Evolutionary conservation across 2,888 invertebrate species (phyloP).

Genomic region (Craniophora ligustri): DNA sequence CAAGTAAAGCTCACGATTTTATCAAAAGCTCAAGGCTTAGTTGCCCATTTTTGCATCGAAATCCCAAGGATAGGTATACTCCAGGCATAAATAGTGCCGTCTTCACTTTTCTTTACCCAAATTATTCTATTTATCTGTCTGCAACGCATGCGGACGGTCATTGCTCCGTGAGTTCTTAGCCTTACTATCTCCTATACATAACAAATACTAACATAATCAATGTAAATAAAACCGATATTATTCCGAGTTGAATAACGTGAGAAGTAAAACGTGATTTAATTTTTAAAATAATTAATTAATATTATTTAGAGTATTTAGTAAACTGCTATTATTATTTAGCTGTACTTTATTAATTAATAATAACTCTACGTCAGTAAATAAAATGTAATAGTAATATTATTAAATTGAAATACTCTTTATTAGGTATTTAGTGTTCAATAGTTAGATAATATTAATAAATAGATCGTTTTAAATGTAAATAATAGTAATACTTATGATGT

Average conservation of each 20-base stretch:
- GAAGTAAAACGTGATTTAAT: conserved; percentile 12
- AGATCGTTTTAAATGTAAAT: conserved; percentile 51
- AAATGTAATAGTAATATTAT: conserved; percentile 29
- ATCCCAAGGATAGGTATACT: too few relatives aligned
- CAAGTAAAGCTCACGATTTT: too few relatives aligned
- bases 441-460: conserved; percentile 49
- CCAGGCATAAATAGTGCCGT: too few relatives aligned
- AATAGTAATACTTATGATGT: conserved; percentile 60
- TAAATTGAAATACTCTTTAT: conserved; percentile 46
- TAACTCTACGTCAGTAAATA: too few relatives aligned
- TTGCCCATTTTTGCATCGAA: too few relatives aligned
- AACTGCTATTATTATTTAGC: conserved; percentile 27
- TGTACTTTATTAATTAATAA: conserved; percentile 17
- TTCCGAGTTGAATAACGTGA: conserved; percentile 1
- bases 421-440: conserved; percentile 65
- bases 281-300: conserved; percentile 13
- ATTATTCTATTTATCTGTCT: too few relatives aligned
- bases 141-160: too few relatives aligned
- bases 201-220: background rate
- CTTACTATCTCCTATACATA: too few relatives aligned
- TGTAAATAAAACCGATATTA: conserved; percentile 23
- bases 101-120: too few relatives aligned
- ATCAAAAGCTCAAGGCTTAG: too few relatives aligned
- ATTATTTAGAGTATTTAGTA: conserved; percentile 6
- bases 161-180: too few relatives aligned